phyloP scores from a whole-genome alignment of 2,888 invertebrate species.

The Terebella lapidaria region DNA sequence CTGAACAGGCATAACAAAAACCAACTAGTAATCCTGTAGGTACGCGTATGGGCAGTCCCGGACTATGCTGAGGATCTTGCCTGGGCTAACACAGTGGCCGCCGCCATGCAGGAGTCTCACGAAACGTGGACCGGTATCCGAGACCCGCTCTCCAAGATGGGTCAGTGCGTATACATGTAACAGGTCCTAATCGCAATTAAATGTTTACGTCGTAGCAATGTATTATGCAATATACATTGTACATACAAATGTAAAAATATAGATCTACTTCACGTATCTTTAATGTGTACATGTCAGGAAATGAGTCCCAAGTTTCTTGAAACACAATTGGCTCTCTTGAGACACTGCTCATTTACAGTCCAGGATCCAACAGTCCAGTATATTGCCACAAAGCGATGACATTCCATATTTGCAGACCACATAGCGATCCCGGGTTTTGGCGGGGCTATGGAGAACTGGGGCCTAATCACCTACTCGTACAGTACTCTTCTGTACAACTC shows the following conservation, averaged over 20 bases:
- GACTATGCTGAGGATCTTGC: background rate
- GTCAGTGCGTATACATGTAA: background rate
- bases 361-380: no score
- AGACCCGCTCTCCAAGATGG: background rate
- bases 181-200: no score
- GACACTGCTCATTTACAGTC: no score
- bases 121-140: background rate
- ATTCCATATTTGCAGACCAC: no score
- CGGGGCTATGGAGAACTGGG: slow-evolving; percentile 23
- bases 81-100: background rate
- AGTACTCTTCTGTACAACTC: slow-evolving; percentile 4
- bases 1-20: no score
- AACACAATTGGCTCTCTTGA: no score
- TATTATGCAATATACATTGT: background rate
- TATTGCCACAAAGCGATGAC: no score
- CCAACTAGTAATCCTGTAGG: background rate
- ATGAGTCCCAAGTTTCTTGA: no score
- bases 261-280: no score
- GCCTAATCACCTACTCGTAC: slow-evolving; percentile 16
- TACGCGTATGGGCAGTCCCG: background rate
- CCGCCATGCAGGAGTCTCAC: background rate
- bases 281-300: no score
- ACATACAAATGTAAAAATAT: background rate
- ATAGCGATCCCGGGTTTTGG: slow-evolving; percentile 12
- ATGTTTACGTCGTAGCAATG: no score